phyloP scores from a whole-genome alignment of 2,888 invertebrate species.

The Gisinianus flammeolus region DNA sequence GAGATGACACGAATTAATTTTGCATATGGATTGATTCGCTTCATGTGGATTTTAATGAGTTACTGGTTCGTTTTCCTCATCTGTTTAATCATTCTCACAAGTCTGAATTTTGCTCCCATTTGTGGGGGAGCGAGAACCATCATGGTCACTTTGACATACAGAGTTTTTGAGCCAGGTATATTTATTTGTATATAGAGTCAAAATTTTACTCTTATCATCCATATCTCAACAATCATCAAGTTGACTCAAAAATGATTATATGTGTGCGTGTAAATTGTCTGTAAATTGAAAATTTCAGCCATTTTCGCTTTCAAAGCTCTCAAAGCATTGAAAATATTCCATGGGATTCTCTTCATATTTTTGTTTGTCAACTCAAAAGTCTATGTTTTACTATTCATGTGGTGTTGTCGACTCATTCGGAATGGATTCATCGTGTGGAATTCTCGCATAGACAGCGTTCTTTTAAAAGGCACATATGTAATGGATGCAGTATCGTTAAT shows the following conservation, averaged over 20 bases:
- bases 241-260: not conserved
- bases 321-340: not conserved
- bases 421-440: conserved; percentile 52
- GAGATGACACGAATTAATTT: conserved; percentile 11
- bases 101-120: not conserved
- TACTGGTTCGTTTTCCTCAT: not conserved
- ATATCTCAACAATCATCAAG: no score
- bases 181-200: not conserved
- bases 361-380: not conserved
- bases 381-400: conserved; percentile 48
- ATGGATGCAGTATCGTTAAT: not conserved
- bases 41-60: conserved; percentile 12
- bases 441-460: conserved; percentile 47
- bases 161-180: not conserved
- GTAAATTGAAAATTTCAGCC: not conserved
- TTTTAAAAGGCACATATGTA: conserved; percentile 37
- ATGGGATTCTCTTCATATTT: not conserved
- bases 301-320: not conserved
- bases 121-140: not conserved
- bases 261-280: not conserved
- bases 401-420: conserved; percentile 46
- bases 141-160: conserved; percentile 6
- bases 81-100: not conserved
- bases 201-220: no score
- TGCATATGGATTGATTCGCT: not conserved